Base-by-base conservation (phyloP, 2,113 vertebrate species). In the Hirundichthys speculiger region DNA sequence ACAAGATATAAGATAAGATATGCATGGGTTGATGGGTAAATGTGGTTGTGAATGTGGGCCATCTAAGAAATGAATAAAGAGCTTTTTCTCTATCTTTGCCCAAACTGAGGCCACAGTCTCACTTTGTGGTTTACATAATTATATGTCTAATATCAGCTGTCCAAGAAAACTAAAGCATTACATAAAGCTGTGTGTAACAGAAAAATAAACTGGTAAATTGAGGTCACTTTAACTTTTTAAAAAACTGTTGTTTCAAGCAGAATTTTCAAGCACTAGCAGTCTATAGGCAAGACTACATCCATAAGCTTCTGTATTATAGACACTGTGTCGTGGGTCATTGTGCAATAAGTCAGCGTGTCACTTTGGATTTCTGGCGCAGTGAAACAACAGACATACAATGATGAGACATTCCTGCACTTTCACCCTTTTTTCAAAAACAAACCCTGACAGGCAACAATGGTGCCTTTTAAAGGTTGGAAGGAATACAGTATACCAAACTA, bases 341-440 rank as follows among this genome's bases (percentile, higher is more conserved):
- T 42, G 50, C 42, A 63, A 66, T 75, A 39, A 83, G 69, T 46
- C 18, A 54, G 51, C 42, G 47, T 60, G 78, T 84, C 83, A 62
- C 69, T 82, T 85, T 70, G 40, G 64, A 73, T 80, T 75, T 43
- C 50, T 18, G 43, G 12, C 42, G 62, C 74, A 48, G 24, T 4
- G 21, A 66, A 74, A 58, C 34, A 65, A 22, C 13, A 21, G 67
- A 54, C 48, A 56, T 15, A 64, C 10, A 43, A 66, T 50, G 63
- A 74, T 49, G 59, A 69, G 55, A 66, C 48, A 25, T 70, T 43
- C 5, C 22, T 5, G 52, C 24, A n/a, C 30, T 59, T 49, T 66
- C 41, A 59, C 63, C 53, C 16, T 16, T 2, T 27, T 61, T 60
- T 75, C 41, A 38, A 50, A 75, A 83, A 76, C 46, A 0, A 56